These are phyloP conservation scores for Troides aeacus DNA, from an alignment of 2,888 invertebrate species.

Conservation along the genomic window DNA sequence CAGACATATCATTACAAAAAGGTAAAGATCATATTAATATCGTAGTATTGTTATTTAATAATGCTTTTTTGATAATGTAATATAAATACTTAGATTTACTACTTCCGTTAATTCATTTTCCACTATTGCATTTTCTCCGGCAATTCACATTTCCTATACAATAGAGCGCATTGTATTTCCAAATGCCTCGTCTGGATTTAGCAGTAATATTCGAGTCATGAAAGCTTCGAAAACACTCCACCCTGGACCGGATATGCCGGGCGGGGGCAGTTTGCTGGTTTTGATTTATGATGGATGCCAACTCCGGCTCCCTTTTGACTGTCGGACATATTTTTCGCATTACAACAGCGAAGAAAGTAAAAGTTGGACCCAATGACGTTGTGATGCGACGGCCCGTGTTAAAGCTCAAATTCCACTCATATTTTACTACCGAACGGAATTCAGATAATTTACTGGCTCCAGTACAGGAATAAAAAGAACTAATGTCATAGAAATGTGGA, in stretches of 20 bases:
- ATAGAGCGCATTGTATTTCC: constrained; percentile 5
- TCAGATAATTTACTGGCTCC: not conserved
- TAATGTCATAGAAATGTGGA: too few species aligned
- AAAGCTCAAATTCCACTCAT: constrained; percentile 36
- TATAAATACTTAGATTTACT: too few species aligned
- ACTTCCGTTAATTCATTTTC: not conserved
- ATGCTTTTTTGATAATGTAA: too few species aligned
- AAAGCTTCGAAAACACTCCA: constrained; percentile 16
- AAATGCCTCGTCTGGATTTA: constrained; percentile 7
- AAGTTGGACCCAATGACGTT: constrained; percentile 39
- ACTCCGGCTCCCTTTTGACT: constrained; percentile 37
- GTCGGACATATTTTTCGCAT: constrained; percentile 60
- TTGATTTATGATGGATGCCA: constrained; percentile 55
- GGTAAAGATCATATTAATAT: too few species aligned
- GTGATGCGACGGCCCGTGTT: constrained; percentile 47
- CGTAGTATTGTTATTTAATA: too few species aligned
- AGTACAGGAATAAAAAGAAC: too few species aligned
- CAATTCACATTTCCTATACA: not conserved
- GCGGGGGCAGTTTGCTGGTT: constrained; percentile 34
- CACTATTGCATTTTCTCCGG: not conserved
- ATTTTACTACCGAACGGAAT: not conserved
- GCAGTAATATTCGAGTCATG: constrained; percentile 9
- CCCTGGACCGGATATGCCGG: constrained; percentile 11
- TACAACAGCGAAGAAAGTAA: constrained; percentile 43
- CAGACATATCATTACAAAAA: too few species aligned